Conservation (phyloP, 2,797 vertebrate genomes). For the Rhabdophis nuchalis region DNA sequence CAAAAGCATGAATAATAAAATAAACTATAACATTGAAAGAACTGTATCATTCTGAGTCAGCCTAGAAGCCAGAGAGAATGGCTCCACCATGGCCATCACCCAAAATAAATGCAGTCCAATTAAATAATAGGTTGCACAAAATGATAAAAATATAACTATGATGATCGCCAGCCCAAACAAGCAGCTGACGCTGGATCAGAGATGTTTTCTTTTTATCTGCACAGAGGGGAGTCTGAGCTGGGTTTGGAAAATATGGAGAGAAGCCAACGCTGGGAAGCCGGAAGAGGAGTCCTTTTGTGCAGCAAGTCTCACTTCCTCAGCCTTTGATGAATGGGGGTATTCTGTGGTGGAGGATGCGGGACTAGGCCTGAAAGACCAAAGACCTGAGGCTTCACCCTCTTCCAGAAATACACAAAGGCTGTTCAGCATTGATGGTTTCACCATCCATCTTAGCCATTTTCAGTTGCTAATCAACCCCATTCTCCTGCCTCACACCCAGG, state of each 20-base stretch:
- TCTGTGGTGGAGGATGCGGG: background rate
- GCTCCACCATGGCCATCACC: background rate
- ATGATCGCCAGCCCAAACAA: conserved; percentile 11
- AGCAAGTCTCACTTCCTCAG: background rate
- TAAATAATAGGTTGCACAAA: background rate
- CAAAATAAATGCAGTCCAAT: background rate
- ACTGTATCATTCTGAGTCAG: background rate
- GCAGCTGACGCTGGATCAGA: conserved; percentile 1
- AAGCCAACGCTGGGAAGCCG: conserved; percentile 17
- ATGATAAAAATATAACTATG: background rate
- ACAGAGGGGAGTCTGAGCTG: conserved; percentile 6
- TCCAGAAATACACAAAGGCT: background rate
- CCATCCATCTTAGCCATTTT: background rate
- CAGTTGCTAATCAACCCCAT: background rate
- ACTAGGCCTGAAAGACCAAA: conserved; percentile 2
- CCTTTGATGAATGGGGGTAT: conserved; percentile 10
- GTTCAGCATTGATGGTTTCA: conserved; percentile 12
- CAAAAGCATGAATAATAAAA: background rate
- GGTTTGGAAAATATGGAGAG: background rate
- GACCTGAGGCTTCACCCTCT: conserved; percentile 4
- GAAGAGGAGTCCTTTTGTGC: conserved; percentile 24
- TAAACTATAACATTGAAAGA: background rate
- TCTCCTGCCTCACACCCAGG: background rate
- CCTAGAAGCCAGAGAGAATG: background rate
- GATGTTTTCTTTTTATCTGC: conserved; percentile 3